phyloP scores from a whole-genome alignment of 2,797 vertebrate genomes.

The Falco rusticolus region DNA sequence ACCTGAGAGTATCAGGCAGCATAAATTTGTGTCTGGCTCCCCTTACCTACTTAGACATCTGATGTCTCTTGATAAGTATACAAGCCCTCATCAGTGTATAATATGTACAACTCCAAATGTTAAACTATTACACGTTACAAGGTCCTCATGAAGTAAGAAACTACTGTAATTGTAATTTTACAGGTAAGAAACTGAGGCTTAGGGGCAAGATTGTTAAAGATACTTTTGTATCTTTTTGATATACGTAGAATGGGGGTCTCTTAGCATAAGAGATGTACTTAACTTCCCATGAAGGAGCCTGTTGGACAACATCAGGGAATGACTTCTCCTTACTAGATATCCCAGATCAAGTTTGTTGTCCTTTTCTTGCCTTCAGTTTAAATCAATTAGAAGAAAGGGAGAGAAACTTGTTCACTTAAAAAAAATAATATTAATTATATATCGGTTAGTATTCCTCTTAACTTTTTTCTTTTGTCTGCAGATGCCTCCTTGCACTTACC shows the following conservation, averaged over 20 bases:
- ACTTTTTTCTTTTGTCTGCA: background rate
- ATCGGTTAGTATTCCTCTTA: background rate
- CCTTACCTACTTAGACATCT: background rate
- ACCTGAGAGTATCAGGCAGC: background rate
- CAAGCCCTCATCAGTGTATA: background rate
- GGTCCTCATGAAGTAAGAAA: background rate
- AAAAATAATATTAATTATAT: background rate
- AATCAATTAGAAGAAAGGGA: background rate
- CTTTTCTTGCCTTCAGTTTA: background rate
- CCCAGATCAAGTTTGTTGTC: background rate
- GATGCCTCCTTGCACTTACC: background rate
- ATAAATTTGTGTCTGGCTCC: background rate
- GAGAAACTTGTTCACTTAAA: background rate
- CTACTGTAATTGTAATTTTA: background rate
- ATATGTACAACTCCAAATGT: background rate
- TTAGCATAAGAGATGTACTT: background rate
- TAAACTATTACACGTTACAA: background rate
- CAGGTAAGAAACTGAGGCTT: background rate
- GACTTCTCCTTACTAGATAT: background rate
- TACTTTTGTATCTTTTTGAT: background rate
- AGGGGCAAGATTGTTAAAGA: background rate
- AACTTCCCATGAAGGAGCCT: background rate
- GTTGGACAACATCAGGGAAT: background rate
- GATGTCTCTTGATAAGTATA: background rate
- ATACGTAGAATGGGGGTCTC: background rate